These are phyloP conservation scores for Drosophila asahinai DNA, from an alignment of 1,140 invertebrate species.

Conservation along the genomic window DNA sequence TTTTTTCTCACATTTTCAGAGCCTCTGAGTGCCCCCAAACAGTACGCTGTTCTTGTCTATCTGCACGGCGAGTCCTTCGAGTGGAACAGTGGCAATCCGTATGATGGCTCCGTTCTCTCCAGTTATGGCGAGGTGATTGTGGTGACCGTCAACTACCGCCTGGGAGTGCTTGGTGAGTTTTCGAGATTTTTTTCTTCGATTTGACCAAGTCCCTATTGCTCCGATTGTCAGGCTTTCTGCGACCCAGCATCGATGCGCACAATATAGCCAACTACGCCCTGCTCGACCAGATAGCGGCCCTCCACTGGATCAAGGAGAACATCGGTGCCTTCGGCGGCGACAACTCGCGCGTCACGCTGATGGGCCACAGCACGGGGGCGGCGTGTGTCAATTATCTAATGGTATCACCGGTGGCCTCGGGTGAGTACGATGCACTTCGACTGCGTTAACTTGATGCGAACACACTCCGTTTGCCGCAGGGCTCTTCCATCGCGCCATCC, in stretches of 20 bases:
- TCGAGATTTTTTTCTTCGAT: background rate
- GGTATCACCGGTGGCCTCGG: slow-evolving; percentile 92
- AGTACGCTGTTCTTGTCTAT: slow-evolving; percentile 93
- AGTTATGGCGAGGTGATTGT: slow-evolving; percentile 96
- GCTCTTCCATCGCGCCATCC: slow-evolving; percentile 95
- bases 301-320: slow-evolving; percentile 95
- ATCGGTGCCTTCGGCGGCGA: slow-evolving; percentile 95
- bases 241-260: slow-evolving; percentile 89
- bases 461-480: slow-evolving; percentile 86
- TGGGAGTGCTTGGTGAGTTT: slow-evolving; percentile 93
- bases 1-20: slow-evolving; percentile 13
- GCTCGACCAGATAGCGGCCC: slow-evolving; percentile 94
- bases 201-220: background rate
- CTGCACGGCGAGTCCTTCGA: slow-evolving; percentile 97
- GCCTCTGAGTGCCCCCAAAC: slow-evolving; percentile 12
- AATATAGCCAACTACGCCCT: slow-evolving; percentile 94
- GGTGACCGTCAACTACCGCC: slow-evolving; percentile 96
- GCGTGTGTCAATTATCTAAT: slow-evolving; percentile 95
- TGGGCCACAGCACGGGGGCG: slow-evolving; percentile 97
- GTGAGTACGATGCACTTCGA: slow-evolving; percentile 76
- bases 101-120: slow-evolving; percentile 94
- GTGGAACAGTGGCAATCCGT: slow-evolving; percentile 96
- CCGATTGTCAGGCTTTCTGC: slow-evolving; percentile 90
- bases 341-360: slow-evolving; percentile 92
- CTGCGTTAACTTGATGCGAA: slow-evolving; percentile 36